A percentile compares a stretch with the other conserved stretches of the same genome.
Evolutionary conservation across 53 echinoderm and acorn worm species (phyloP).

Genomic region (Mesocentrotus franciscanus): DNA sequence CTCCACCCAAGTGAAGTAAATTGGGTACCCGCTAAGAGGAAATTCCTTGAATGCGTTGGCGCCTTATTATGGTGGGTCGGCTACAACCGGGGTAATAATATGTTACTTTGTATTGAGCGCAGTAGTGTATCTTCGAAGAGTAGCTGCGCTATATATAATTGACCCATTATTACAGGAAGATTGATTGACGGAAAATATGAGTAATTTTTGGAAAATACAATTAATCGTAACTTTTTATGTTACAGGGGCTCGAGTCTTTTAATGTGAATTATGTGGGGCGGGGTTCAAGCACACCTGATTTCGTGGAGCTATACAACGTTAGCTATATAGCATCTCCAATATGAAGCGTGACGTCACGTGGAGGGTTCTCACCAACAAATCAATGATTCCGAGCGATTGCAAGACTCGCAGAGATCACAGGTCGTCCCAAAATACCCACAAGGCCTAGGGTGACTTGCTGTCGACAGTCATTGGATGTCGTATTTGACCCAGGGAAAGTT

Average conservation of each 20-base stretch:
- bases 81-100: too few species aligned
- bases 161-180: too few species aligned
- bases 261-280: background rate
- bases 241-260: background rate
- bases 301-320: background rate
- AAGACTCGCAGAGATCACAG: constrained; percentile 34
- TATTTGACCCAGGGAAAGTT: constrained; percentile 17
- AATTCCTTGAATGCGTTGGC: too few species aligned
- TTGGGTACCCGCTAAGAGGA: too few species aligned
- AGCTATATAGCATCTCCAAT: background rate
- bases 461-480: constrained; percentile 42
- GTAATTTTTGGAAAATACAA: too few species aligned
- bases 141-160: too few species aligned
- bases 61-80: too few species aligned
- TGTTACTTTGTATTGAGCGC: too few species aligned
- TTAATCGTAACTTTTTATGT: background rate
- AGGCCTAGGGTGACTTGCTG: constrained; percentile 36
- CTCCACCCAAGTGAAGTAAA: too few species aligned
- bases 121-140: too few species aligned
- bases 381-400: constrained; percentile 37
- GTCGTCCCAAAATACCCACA: constrained; percentile 50
- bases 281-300: background rate
- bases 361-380: constrained; percentile 4
- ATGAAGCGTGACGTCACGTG: constrained; percentile 18
- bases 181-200: too few species aligned